Evolutionary conservation across 2,888 invertebrate species (phyloP).

Genomic region (Girardia tigrina): DNA sequence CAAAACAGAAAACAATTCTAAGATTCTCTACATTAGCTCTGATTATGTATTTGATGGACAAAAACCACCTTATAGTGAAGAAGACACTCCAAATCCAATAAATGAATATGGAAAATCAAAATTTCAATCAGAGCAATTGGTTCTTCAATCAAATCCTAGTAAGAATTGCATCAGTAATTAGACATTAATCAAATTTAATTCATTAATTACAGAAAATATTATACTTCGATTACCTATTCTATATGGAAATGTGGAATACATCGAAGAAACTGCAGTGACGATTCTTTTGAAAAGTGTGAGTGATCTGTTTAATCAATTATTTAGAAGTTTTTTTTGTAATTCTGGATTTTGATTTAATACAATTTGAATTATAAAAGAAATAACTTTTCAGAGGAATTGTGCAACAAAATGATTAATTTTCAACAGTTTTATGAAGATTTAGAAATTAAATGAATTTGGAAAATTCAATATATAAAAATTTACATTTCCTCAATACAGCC

Average conservation of each 20-base stretch:
- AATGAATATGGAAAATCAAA: conserved; percentile 54
- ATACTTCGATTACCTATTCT: conserved; percentile 53
- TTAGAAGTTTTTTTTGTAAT: too few species aligned
- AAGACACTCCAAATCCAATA: conserved; percentile 50
- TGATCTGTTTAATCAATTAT: too few species aligned
- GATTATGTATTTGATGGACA: conserved; percentile 55
- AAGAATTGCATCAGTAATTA: conserved; percentile 33
- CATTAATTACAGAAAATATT: conserved; percentile 45
- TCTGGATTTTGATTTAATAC: too few species aligned
- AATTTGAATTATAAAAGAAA: too few species aligned
- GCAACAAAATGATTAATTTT: too few species aligned
- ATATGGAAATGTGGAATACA: conserved; percentile 52
- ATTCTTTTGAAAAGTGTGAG: conserved; percentile 46
- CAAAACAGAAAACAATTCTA: conserved; percentile 42
- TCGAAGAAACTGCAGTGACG: conserved; percentile 53
- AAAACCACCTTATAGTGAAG: conserved; percentile 51
- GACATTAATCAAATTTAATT: background rate
- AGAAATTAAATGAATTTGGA: too few species aligned
- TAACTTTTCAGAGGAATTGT: too few species aligned
- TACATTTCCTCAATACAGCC: too few species aligned
- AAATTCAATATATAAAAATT: too few species aligned
- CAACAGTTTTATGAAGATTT: too few species aligned
- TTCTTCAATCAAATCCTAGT: conserved; percentile 45
- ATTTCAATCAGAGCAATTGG: conserved; percentile 51
- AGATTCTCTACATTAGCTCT: conserved; percentile 53